Evolutionary conservation across 1,140 invertebrate species (phyloP), one percentile per base, ranked within the genome.

Genomic region (Drosophila mayri): DNA sequence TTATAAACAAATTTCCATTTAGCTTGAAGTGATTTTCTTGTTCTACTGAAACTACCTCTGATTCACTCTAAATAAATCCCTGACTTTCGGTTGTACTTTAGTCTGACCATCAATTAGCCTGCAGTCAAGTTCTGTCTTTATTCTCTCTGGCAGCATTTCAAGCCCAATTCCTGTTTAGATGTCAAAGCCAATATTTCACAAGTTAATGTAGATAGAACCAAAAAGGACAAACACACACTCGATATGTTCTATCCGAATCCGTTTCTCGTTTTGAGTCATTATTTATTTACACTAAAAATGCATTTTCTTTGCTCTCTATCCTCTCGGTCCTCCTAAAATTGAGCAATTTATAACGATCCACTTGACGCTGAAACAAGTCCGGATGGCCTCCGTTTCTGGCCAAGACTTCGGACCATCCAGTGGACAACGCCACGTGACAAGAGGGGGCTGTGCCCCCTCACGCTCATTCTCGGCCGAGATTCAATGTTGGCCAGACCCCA

Each of bases 301-400:
- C 81, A 90, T 84, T 88, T 88, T 76, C 85, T 76, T 78, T 88
- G 78, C 80, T 81, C 60, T 38, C 52, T 3, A 25, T 25, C 25
- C 25, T 50, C 32, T 18, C 47, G 9, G 16, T 50, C n/a, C 32
- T 78, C 44, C 43, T 46, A 73, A 67, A 81, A 85, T 85, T 90
- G 74, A 88, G 77, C 85, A 88, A 90, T 88, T 88, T 88, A 88
- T 90, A 88, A 90, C 85, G 68, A 88, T 82, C 63, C 85, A 90
- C 84, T 88, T 90, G 74, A 90, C 77, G 84, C 80, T 84, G 65
- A 64, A 73, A 67, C 79, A 76, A 68, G 59, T 50, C 43, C 35
- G 9, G 35, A 22, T 18, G 32, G 52, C 25, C 52, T 54, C 20
- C 0, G 32, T 20, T 9, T 54, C 52, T 30, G 32, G 35, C 37